Evolutionary conservation across 2,888 invertebrate genomes (phyloP).

Genomic region (Argyra leucocephala): DNA sequence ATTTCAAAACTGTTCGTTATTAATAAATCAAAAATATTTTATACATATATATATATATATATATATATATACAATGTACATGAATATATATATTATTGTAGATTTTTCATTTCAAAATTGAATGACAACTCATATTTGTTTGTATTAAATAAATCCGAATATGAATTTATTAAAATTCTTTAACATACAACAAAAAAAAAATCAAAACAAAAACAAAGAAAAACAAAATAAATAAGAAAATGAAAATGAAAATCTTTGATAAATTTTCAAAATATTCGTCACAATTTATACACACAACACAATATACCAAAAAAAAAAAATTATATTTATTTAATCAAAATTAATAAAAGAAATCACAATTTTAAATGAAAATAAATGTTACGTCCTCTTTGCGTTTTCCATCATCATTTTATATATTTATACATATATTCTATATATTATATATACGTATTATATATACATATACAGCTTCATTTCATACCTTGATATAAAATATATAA

Average conservation of each 20-base stretch:
- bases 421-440: no score
- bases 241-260: neutral
- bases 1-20: no score
- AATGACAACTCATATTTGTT: neutral
- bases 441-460: no score
- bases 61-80: no score
- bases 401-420: neutral
- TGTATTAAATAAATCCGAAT: neutral
- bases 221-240: neutral
- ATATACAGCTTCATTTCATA: no score
- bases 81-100: no score
- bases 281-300: neutral
- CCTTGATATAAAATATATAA: neutral
- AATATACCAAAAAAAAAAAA: neutral
- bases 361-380: neutral
- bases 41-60: no score
- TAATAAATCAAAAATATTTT: no score
- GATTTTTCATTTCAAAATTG: neutral
- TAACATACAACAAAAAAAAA: neutral
- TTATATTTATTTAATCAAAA: no score
- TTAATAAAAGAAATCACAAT: neutral
- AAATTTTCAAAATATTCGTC: neutral
- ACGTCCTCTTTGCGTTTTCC: neutral
- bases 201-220: neutral
- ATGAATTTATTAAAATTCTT: neutral